Evolutionary conservation across 2,888 invertebrate species (phyloP), one percentile per base, ranked within the genome.

Genomic region (Melinaea menophilus): DNA sequence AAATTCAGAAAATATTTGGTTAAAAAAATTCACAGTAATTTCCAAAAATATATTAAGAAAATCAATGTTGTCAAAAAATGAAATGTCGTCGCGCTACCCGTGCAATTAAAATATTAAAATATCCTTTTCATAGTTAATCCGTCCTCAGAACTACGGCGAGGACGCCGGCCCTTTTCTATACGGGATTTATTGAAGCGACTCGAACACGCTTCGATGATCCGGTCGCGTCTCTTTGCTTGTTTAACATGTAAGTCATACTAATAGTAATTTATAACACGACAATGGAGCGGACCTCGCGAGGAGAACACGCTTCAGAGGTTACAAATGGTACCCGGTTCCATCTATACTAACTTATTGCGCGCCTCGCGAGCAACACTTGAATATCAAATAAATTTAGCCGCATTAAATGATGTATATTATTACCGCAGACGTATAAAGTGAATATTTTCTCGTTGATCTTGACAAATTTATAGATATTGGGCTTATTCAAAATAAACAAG

Each of bases 71-170:
- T 35, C 13, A 5, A 41, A 7, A 31, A n/a, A 22, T 22, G 55
- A 60, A 55, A 11, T 41, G 45, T 55, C 34, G 55, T 55, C 33
- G 55, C 55, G 46, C 56, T 56, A 41, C 48, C 35, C 63, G 37
- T 63, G 75, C 75, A 74, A 73, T 74, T 72, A 74, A 74, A 79
- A 82, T 80, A 84, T 86, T 84, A 86, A 87, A 87, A 84, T 86
- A 84, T 82, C 79, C 82, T 80, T 80, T 82, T 84, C 84, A 84
- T 80, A 80, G 84, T 83, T 87, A 87, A 87, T 88, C 85, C 81
- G 77, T 80, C 71, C 76, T 77, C 82, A 88, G 82, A 87, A 88
- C 85, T 86, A 88, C 80, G 78, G 82, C 81, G 81, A 79, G 80
- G 41, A 41, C 82, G 84, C 81, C 81, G 80, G 82, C 84, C 88